These are phyloP conservation scores for Australoheros facetus DNA, from an alignment of 2,797 vertebrate species.

Conservation along the genomic window DNA sequence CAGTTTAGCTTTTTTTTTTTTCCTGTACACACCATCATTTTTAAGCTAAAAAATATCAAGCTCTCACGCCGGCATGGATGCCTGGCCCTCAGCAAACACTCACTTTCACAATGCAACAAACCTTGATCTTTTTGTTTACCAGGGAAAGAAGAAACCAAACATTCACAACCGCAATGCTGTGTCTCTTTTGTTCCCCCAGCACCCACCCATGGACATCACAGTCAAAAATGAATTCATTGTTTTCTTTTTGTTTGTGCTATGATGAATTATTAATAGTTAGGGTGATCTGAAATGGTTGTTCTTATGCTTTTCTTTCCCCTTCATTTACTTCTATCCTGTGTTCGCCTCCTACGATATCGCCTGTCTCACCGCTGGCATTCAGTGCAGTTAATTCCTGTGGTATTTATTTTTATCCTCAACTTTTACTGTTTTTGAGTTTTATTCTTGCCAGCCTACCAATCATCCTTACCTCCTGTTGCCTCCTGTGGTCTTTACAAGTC, in stretches of 20 bases:
- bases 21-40: background rate
- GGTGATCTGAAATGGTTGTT: conserved; percentile 56
- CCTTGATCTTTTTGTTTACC: conserved; percentile 61
- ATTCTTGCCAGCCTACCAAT: background rate
- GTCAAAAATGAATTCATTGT: conserved; percentile 63
- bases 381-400: background rate
- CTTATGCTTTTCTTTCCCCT: conserved; percentile 39
- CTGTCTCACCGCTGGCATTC: conserved; percentile 9
- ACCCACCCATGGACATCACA: conserved; percentile 53
- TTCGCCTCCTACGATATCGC: background rate
- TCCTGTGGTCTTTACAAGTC: background rate
- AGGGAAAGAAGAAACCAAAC: conserved; percentile 55
- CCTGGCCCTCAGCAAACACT: conserved; percentile 41
- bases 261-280: conserved; percentile 74
- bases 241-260: conserved; percentile 61
- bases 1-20: background rate
- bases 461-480: background rate
- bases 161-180: conserved; percentile 40
- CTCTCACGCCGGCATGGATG: conserved; percentile 23
- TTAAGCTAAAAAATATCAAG: conserved; percentile 28
- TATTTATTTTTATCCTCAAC: conserved; percentile 5
- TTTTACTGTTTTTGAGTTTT: background rate
- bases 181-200: conserved; percentile 48
- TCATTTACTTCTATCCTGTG: conserved; percentile 42
- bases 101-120: conserved; percentile 30